phyloP scores from a whole-genome alignment of 2,888 invertebrate species.

The Cosmia pyralina region DNA sequence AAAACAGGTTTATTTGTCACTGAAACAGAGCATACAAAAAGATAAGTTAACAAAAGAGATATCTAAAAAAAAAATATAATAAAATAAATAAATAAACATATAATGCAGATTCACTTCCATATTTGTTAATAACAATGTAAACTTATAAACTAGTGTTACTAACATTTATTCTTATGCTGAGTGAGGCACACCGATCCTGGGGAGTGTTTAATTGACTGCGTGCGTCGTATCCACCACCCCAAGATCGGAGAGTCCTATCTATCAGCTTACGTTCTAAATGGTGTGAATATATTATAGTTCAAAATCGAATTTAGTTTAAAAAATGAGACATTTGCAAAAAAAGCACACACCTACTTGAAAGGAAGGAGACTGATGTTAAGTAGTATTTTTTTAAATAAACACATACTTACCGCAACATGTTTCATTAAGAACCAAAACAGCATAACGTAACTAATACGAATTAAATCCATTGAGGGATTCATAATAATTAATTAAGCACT shows the following conservation, averaged over 20 bases:
- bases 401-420: conserved; percentile 61
- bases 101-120: too few species aligned
- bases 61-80: not conserved
- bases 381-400: not conserved
- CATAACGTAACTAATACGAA: conserved; percentile 41
- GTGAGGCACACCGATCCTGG: too few species aligned
- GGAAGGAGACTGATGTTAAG: not conserved
- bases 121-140: too few species aligned
- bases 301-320: not conserved
- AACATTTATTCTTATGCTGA: too few species aligned
- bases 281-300: not conserved
- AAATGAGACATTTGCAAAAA: not conserved
- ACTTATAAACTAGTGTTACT: too few species aligned
- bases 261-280: too few species aligned
- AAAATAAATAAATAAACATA: too few species aligned
- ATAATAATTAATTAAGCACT: conserved; percentile 14
- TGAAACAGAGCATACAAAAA: not conserved
- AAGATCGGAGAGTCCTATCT: too few species aligned
- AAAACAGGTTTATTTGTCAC: not conserved
- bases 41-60: not conserved
- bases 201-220: too few species aligned
- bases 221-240: too few species aligned
- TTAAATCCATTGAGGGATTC: conserved; percentile 39
- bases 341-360: not conserved
- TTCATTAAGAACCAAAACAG: conserved; percentile 49